A percentile compares a stretch with the other conserved stretches of the same genome.
These are phyloP conservation scores for Bacillus rossius DNA, from an alignment of 1,140 invertebrate genomes.

Conservation along the genomic window DNA sequence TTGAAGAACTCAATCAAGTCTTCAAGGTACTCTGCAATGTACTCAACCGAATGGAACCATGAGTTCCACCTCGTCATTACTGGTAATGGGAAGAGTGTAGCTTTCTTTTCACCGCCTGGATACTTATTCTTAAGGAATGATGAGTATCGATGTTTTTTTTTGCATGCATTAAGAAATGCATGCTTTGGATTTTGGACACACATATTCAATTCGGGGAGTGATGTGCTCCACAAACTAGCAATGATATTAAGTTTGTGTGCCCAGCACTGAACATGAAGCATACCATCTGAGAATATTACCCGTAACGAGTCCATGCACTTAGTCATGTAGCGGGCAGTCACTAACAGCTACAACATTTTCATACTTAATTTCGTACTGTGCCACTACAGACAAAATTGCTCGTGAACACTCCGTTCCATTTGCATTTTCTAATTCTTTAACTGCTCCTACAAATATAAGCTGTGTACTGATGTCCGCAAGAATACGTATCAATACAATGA, in stretches of 20 bases:
- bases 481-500: neutral
- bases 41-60: neutral
- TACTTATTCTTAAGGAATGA: neutral
- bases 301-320: neutral
- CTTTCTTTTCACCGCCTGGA: neutral
- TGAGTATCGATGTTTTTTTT: neutral
- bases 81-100: neutral
- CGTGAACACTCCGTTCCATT: neutral
- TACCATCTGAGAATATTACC: neutral
- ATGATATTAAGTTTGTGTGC: slow-evolving; percentile 1
- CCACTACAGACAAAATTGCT: neutral
- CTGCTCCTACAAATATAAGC: neutral
- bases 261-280: neutral
- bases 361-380: neutral
- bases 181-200: neutral
- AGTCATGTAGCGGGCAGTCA: neutral
- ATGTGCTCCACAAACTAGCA: neutral
- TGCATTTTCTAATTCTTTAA: neutral
- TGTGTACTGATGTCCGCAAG: neutral
- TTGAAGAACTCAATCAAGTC: neutral
- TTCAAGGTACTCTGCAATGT: neutral
- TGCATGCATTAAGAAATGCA: neutral
- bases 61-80: neutral
- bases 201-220: neutral
- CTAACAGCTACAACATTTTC: neutral